phyloP scores from a whole-genome alignment of 2,888 invertebrate species.

The Ophion ellenae region DNA sequence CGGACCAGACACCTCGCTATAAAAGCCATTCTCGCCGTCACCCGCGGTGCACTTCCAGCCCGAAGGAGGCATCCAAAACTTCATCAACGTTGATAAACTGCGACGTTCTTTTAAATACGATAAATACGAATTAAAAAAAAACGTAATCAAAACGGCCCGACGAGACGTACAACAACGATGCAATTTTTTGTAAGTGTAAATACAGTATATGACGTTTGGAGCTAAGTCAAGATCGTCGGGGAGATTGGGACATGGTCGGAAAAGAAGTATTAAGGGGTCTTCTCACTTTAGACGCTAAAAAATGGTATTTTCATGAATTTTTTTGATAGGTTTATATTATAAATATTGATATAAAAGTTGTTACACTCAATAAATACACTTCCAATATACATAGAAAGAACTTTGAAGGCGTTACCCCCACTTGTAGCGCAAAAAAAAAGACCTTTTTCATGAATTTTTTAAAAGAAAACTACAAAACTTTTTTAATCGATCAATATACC shows the following conservation, averaged over 20 bases:
- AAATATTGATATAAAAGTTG: too few species aligned
- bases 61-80: slow-evolving; percentile 64
- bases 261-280: not conserved
- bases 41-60: slow-evolving; percentile 65
- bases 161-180: slow-evolving; percentile 47
- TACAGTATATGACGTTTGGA: not conserved
- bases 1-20: slow-evolving; percentile 62
- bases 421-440: too few species aligned
- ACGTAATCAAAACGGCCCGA: not conserved
- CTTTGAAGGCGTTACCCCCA: too few species aligned
- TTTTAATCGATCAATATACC: too few species aligned
- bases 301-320: too few species aligned
- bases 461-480: too few species aligned
- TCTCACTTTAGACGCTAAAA: too few species aligned
- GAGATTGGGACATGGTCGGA: not conserved
- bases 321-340: too few species aligned
- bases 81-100: slow-evolving; percentile 33
- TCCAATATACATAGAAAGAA: too few species aligned
- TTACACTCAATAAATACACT: too few species aligned
- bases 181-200: slow-evolving; percentile 63
- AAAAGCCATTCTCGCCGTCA: slow-evolving; percentile 67
- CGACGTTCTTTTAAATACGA: slow-evolving; percentile 11
- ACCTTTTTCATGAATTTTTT: too few species aligned
- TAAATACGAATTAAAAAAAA: slow-evolving; percentile 13
- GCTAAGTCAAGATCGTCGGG: not conserved